Evolutionary conservation across 2,888 invertebrate species (phyloP), one percentile per base, ranked within the genome.

Genomic region (Scrobipalpa atriplicella): DNA sequence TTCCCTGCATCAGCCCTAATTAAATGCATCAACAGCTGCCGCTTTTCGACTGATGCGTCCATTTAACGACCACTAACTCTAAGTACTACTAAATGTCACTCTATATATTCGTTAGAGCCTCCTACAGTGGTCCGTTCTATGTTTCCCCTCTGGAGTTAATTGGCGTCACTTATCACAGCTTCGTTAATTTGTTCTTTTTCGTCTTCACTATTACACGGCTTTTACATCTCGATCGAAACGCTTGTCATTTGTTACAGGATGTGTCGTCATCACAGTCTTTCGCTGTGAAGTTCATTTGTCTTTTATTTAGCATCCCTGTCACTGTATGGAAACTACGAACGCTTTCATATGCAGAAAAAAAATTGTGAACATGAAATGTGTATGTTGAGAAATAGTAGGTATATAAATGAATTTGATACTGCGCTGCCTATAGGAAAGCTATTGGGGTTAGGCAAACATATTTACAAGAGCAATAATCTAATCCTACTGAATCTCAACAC

Each of bases 41-140:
- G 85, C 87, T 77, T 84, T 89, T 83, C 76, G 78, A 84, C 83
- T 87, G 85, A 85, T 84, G 84, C 82, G 73, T 82, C 83, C 83
- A 85, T 87, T 89, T 85, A 87, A 87, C 85, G 74, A 79, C 76
- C 85, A 81, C 82, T 81, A 81, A 79, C 80, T 79, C 86, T 90
- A 88, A 90, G 82, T 88, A 83, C 80, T 75, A 82, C 87, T 89
- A 88, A 90, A 86, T 86, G 89, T 89, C 85, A 85, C 85, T 78
- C 85, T 80, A 84, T 87, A 86, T 86, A 85, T 89, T 85, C 79
- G 84, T 89, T 85, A 85, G 79, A 75, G 75, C 77, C 79, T 76
- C 76, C 75, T 76, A 81, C 84, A 83, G 75, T 79, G 80, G 78
- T 79, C 78, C 76, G 78, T 82, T 82, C 78, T 79, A 80, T 79